Evolutionary conservation across 2,888 invertebrate genomes (phyloP).

Genomic region (Scaptomyza polygonia): DNA sequence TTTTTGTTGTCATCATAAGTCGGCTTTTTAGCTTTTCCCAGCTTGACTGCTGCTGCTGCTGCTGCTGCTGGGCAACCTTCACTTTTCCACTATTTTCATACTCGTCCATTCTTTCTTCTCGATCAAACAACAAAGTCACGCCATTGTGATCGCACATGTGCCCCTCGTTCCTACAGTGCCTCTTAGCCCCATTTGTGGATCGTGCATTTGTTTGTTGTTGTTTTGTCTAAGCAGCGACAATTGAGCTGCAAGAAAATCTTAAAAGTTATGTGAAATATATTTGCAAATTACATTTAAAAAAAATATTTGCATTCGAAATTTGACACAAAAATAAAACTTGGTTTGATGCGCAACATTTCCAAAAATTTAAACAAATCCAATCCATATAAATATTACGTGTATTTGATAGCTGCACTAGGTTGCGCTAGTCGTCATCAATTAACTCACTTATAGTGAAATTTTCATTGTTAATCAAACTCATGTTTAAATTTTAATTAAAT

Average conservation of each 20-base stretch:
- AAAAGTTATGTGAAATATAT: constrained; percentile 43
- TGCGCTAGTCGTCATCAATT: no score
- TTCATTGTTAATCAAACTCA: no score
- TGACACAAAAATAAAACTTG: constrained; percentile 12
- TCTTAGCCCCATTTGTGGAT: not conserved
- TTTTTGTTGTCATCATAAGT: constrained; percentile 30
- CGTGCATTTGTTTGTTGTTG: constrained; percentile 14
- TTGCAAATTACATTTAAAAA: constrained; percentile 33
- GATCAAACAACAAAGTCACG: constrained; percentile 68
- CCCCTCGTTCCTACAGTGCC: not conserved
- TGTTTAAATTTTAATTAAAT: no score
- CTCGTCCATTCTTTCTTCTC: constrained; percentile 9
- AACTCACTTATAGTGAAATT: no score
- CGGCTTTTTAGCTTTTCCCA: constrained; percentile 60
- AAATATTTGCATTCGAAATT: constrained; percentile 5
- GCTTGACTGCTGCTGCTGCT: constrained; percentile 39
- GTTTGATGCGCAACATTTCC: not conserved
- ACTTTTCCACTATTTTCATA: constrained; percentile 70
- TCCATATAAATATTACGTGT: no score
- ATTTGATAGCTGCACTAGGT: no score
- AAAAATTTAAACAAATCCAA: not conserved
- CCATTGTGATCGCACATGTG: constrained; percentile 60
- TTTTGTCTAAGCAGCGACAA: constrained; percentile 19
- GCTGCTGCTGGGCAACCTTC: constrained; percentile 75
- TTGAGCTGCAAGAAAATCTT: constrained; percentile 20